Conservation (phyloP, 2,113 vertebrate genomes). For the Mesitornis unicolor region DNA sequence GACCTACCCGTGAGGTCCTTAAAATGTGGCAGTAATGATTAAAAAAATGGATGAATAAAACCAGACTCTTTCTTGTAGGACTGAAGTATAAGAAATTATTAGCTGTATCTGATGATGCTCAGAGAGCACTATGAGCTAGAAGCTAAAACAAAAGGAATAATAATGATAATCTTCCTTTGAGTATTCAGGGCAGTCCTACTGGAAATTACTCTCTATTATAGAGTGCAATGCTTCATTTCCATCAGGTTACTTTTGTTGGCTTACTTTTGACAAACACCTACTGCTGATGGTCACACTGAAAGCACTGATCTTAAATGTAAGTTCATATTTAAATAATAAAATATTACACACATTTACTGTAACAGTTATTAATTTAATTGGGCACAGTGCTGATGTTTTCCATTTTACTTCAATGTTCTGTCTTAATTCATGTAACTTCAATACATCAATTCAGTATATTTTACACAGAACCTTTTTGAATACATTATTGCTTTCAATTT, state of each 20-base stretch:
- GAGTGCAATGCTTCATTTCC: background rate
- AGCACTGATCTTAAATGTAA: background rate
- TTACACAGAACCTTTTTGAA: conserved; percentile 11
- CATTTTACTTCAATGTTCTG: background rate
- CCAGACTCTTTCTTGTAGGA: background rate
- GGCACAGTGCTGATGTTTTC: background rate
- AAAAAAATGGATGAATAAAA: conserved; percentile 21
- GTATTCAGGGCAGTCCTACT: background rate
- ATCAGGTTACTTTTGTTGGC: background rate
- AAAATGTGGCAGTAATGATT: background rate
- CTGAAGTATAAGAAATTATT: background rate
- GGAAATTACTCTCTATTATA: background rate
- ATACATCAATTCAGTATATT: background rate
- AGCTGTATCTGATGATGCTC: background rate
- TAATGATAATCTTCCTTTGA: background rate
- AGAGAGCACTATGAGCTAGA: background rate
- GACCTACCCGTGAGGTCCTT: background rate
- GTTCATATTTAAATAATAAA: background rate
- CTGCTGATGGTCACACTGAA: background rate
- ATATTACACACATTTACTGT: background rate
- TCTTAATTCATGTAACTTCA: conserved; percentile 1
- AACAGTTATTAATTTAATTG: background rate
- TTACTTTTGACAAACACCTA: conserved; percentile 1
- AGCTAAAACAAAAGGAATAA: conserved; percentile 28
- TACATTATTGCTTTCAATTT: background rate